phyloP scores from a whole-genome alignment of 2,888 invertebrate genomes.

The Eupithecia subfuscata region DNA sequence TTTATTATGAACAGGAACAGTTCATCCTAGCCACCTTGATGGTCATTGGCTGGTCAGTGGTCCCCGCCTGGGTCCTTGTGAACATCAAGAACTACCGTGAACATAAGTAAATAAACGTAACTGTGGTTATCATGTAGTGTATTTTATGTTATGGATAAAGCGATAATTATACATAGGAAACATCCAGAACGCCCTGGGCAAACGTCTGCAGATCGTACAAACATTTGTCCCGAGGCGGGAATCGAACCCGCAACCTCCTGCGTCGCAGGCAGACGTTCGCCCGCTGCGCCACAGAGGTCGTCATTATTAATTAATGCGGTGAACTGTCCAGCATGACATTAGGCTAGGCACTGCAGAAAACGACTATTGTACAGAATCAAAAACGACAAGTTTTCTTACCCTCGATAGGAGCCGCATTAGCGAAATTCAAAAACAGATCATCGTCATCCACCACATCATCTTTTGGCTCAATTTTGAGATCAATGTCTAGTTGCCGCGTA shows the following conservation, averaged over 20 bases:
- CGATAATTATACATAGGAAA: conserved; percentile 42
- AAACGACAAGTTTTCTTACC: conserved; percentile 5
- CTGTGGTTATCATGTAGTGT: conserved; percentile 32
- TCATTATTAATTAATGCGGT: too few relatives aligned
- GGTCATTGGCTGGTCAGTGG: conserved; percentile 67
- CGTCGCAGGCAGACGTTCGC: too few relatives aligned
- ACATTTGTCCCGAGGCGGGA: too few relatives aligned
- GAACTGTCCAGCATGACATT: too few relatives aligned
- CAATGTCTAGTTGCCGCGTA: conserved; percentile 56
- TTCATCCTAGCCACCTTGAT: conserved; percentile 60
- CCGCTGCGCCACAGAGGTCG: too few relatives aligned
- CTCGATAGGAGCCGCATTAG: conserved; percentile 41
- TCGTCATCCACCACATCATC: conserved; percentile 62
- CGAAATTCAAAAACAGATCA: conserved; percentile 54
- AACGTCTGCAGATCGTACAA: too few relatives aligned
- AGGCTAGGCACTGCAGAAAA: too few relatives aligned
- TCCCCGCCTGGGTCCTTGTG: conserved; percentile 72
- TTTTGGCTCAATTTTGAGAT: conserved; percentile 70
- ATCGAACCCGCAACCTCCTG: too few relatives aligned
- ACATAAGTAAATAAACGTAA: conserved; percentile 53
- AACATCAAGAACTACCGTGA: conserved; percentile 76
- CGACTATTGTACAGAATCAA: neutral
- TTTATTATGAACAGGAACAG: conserved; percentile 60
- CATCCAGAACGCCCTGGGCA: too few relatives aligned
- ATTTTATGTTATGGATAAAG: conserved; percentile 50